Evolutionary conservation across 2,797 vertebrate species (phyloP).

Genomic region (Phrynocephalus forsythii): DNA sequence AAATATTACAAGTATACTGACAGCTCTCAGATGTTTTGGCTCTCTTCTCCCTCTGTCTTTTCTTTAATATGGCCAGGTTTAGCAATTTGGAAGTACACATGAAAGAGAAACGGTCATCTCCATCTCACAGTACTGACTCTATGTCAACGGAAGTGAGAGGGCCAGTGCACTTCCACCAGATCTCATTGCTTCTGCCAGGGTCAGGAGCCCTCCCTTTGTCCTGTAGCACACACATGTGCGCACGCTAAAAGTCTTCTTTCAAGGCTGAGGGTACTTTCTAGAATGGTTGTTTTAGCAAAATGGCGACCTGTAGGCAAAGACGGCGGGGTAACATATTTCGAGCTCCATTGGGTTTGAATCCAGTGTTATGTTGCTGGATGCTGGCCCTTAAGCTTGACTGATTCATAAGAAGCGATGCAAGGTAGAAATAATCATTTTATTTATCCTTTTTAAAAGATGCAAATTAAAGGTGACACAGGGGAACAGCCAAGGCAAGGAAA

Average conservation of each 20-base stretch:
- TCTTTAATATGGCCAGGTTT: constrained; percentile 53
- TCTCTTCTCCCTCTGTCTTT: not conserved
- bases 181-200: too few species aligned
- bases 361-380: too few species aligned
- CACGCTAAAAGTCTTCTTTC: too few species aligned
- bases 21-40: not conserved
- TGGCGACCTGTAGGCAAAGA: too few species aligned
- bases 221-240: too few species aligned
- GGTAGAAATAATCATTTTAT: constrained; percentile 33
- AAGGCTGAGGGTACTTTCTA: too few species aligned
- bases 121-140: constrained; percentile 47
- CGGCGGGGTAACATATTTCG: too few species aligned
- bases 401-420: constrained; percentile 28
- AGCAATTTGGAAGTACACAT: constrained; percentile 53
- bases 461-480: not conserved
- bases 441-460: constrained; percentile 30
- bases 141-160: constrained; percentile 37
- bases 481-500: constrained; percentile 28
- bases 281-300: too few species aligned
- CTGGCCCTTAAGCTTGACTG: constrained; percentile 21
- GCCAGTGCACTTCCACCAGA: too few species aligned
- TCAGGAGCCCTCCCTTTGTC: too few species aligned
- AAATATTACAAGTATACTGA: too few species aligned
- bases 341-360: too few species aligned
- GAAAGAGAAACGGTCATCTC: constrained; percentile 44